A percentile compares a stretch with the other conserved stretches of the same genome.
Conservation (phyloP, 37 sponge, comb jelly and placozoan genomes). For the Hexactinellida sp. region DNA sequence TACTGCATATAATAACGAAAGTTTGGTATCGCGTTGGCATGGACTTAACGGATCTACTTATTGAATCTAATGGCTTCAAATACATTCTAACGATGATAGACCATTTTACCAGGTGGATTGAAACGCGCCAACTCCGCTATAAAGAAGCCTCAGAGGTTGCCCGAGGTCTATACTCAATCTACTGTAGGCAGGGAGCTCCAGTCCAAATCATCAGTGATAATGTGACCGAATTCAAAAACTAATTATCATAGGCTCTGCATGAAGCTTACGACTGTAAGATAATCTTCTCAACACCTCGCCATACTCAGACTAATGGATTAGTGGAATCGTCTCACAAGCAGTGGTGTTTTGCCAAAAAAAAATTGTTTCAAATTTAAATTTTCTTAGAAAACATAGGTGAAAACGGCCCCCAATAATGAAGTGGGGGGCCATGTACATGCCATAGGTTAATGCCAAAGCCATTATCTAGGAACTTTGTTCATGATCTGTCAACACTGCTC, state of each 20-base stretch:
- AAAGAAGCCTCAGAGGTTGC: background rate
- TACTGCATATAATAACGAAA: background rate
- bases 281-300: background rate
- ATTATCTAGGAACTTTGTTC: too few relatives aligned
- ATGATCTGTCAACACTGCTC: too few relatives aligned
- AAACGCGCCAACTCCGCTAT: background rate
- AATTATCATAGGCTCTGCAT: background rate
- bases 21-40: background rate
- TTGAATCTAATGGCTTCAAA: background rate
- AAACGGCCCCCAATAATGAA: too few relatives aligned
- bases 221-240: background rate
- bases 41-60: background rate
- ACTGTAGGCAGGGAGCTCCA: background rate
- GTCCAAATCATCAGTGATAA: conserved; percentile 1
- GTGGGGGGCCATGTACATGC: too few relatives aligned
- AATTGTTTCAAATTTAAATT: too few relatives aligned
- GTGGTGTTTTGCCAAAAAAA: too few relatives aligned
- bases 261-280: background rate
- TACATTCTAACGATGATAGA: background rate
- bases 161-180: background rate
- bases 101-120: conserved; percentile 4
- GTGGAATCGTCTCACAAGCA: too few relatives aligned
- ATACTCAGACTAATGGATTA: too few relatives aligned
- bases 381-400: too few relatives aligned
- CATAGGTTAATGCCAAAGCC: too few relatives aligned